Evolutionary conservation across 2,888 invertebrate species (phyloP).

Genomic region (Plagodis pulveraria): DNA sequence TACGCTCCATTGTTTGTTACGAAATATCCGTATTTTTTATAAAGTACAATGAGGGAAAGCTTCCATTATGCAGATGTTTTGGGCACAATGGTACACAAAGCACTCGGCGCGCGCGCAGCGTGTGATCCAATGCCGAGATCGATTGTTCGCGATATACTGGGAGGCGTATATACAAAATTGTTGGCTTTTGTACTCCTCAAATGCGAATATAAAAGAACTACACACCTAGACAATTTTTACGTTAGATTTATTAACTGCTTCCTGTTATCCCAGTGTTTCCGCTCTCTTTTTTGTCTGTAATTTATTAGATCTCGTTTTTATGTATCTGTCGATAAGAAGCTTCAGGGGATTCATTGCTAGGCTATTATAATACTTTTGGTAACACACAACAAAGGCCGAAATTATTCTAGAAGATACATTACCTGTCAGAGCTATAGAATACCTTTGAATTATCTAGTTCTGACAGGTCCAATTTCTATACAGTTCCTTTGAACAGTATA

Average conservation of each 20-base stretch:
- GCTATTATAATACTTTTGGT: conserved; percentile 5
- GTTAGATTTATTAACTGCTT: conserved; percentile 68
- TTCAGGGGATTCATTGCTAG: conserved; percentile 17
- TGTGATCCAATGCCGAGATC: conserved; percentile 72
- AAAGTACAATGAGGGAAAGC: conserved; percentile 70
- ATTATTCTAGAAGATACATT: not conserved
- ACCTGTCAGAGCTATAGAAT: not conserved
- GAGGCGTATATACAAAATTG: conserved; percentile 73
- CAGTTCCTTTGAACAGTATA: not conserved
- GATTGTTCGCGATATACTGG: conserved; percentile 74
- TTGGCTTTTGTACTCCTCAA: conserved; percentile 68
- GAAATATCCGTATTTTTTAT: conserved; percentile 76
- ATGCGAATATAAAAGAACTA: conserved; percentile 67
- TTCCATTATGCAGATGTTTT: conserved; percentile 75
- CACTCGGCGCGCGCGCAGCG: conserved; percentile 77
- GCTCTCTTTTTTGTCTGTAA: conserved; percentile 51
- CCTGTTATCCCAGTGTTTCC: conserved; percentile 64
- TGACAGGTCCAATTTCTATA: too few relatives aligned
- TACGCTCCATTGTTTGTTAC: conserved; percentile 67
- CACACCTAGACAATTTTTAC: conserved; percentile 69
- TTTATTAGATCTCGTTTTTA: conserved; percentile 41
- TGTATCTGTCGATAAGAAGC: conserved; percentile 26
- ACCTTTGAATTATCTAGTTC: too few relatives aligned
- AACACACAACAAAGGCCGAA: not conserved
- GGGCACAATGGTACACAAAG: conserved; percentile 69